These are phyloP conservation scores for Cryptomyrus ogoouensis DNA, from an alignment of 2,113 vertebrate species.

Conservation along the genomic window DNA sequence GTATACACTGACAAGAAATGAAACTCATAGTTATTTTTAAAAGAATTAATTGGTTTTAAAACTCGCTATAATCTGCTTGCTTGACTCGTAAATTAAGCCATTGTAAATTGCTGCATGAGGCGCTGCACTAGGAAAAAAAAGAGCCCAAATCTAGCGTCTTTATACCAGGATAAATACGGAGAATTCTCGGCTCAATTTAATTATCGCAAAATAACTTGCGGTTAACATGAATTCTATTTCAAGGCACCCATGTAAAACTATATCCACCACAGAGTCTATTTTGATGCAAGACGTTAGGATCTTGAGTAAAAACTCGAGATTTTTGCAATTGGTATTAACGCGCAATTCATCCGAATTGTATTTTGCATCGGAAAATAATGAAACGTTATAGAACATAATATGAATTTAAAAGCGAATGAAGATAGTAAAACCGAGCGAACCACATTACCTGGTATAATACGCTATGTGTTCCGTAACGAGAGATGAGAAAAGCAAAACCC, in stretches of 20 bases:
- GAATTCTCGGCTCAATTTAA: background rate
- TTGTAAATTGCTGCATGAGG: background rate
- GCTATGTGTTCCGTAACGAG: constrained; percentile 24
- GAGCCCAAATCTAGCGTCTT: background rate
- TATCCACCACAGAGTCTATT: background rate
- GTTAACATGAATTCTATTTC: background rate
- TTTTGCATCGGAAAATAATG: background rate
- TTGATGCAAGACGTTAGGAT: background rate
- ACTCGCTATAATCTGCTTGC: background rate
- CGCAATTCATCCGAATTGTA: background rate
- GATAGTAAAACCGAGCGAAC: constrained; percentile 9
- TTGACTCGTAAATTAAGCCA: background rate
- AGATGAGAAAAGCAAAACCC: constrained; percentile 14
- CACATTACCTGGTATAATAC: constrained; percentile 27
- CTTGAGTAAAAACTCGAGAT: background rate
- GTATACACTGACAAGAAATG: background rate
- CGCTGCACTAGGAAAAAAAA: background rate
- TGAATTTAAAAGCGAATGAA: constrained; percentile 8
- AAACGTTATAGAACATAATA: background rate
- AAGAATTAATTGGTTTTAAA: background rate
- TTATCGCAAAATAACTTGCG: background rate
- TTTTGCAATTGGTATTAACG: background rate
- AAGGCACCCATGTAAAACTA: background rate
- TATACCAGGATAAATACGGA: background rate
- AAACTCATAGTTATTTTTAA: background rate